Conservation (phyloP, 23 tunicate species). For the Styela clava region DNA sequence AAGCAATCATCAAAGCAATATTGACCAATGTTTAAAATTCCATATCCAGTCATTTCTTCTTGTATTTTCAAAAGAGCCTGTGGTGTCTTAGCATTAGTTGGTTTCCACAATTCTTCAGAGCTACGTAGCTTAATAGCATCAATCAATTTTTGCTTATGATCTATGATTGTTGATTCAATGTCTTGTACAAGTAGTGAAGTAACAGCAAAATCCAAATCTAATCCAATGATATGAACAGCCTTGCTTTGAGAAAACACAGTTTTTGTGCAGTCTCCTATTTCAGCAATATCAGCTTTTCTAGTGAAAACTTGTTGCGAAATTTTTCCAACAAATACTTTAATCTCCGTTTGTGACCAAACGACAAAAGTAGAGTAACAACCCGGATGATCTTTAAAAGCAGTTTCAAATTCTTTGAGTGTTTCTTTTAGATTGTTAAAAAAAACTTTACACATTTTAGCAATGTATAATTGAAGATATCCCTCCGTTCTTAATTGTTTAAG, state of each 20-base stretch:
- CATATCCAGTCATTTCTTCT: conserved; percentile 80
- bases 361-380: conserved; percentile 90
- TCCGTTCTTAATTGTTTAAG: conserved; percentile 78
- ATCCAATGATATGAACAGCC: conserved; percentile 46
- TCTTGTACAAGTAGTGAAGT: conserved; percentile 48
- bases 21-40: conserved; percentile 52
- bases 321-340: conserved; percentile 47
- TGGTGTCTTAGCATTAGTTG: conserved; percentile 61
- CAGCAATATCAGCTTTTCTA: conserved; percentile 64
- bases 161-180: conserved; percentile 41
- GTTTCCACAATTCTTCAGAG: conserved; percentile 91
- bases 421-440: conserved; percentile 81
- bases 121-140: conserved; percentile 84
- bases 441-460: conserved; percentile 77
- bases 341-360: conserved; percentile 67
- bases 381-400: conserved; percentile 53
- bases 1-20: conserved; percentile 84
- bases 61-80: conserved; percentile 59
- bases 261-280: conserved; percentile 82
- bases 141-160: conserved; percentile 71
- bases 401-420: conserved; percentile 79
- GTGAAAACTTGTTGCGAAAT: conserved; percentile 87
- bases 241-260: conserved; percentile 57
- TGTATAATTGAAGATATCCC: conserved; percentile 74
- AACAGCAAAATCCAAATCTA: conserved; percentile 75